A percentile compares a stretch with the other conserved stretches of the same genome.
Evolutionary conservation across 92 coral and sea anemone species (phyloP).

Genomic region (Isaurus tuberculatus): DNA sequence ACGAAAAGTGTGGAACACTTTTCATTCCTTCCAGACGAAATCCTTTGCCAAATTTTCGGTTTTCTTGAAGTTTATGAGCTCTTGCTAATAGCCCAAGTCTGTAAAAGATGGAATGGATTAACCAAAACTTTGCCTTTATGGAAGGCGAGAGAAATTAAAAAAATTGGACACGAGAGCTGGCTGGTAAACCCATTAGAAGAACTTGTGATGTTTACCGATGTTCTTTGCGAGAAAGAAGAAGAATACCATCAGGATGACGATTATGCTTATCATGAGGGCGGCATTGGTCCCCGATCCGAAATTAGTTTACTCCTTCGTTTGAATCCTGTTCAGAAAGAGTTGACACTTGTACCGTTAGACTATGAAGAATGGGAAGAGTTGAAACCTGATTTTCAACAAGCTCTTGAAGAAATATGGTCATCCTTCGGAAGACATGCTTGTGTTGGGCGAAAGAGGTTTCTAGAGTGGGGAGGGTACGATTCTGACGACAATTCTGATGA

Average conservation of each 20-base stretch:
- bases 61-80: background rate
- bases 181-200: constrained; percentile 45
- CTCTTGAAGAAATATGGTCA: constrained; percentile 18
- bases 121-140: constrained; percentile 50
- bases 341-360: background rate
- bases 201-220: background rate
- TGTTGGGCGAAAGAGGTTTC: constrained; percentile 14
- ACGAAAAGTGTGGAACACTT: background rate
- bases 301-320: constrained; percentile 13
- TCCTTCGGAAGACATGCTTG: constrained; percentile 44
- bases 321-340: constrained; percentile 4
- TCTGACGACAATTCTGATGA: constrained; percentile 30
- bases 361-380: constrained; percentile 1
- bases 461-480: constrained; percentile 31
- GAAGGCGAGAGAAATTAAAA: constrained; percentile 32
- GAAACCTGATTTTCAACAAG: constrained; percentile 1
- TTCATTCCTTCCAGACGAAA: background rate
- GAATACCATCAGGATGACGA: background rate
- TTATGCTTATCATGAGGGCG: background rate
- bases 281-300: constrained; percentile 37
- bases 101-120: constrained; percentile 59
- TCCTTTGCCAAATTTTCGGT: background rate
- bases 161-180: constrained; percentile 70
- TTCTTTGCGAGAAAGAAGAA: constrained; percentile 1
- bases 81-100: constrained; percentile 29